Conservation (phyloP, 30 jellyfish, hydroid and myxozoan genomes). For the Turritopsis dohrnii region DNA sequence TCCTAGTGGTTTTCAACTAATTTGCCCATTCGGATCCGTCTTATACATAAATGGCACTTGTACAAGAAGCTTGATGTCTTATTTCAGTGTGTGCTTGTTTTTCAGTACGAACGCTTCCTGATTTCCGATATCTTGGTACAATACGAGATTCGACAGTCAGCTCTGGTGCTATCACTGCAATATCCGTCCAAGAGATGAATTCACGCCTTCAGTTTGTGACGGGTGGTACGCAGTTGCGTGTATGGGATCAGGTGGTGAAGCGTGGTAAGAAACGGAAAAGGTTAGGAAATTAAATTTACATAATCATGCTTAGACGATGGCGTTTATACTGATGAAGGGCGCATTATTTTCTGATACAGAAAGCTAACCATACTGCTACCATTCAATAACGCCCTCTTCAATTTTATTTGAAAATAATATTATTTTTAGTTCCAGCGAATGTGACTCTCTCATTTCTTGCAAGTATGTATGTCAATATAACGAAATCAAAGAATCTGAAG, state of each 20-base stretch:
- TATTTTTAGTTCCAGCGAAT: slow-evolving; percentile 56
- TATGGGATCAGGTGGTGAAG: slow-evolving; percentile 55
- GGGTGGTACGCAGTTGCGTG: slow-evolving; percentile 79
- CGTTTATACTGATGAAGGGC: no score
- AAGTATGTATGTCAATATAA: slow-evolving; percentile 61
- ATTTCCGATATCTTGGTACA: slow-evolving; percentile 76
- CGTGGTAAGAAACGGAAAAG: slow-evolving; percentile 26
- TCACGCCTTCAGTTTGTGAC: slow-evolving; percentile 46
- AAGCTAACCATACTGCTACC: no score
- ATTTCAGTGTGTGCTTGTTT: not conserved
- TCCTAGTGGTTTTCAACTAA: no score
- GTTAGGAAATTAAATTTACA: not conserved
- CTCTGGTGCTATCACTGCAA: slow-evolving; percentile 27
- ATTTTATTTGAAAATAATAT: no score
- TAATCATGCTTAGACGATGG: no score
- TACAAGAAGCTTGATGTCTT: not conserved
- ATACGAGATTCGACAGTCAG: slow-evolving; percentile 42
- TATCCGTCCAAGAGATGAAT: slow-evolving; percentile 17
- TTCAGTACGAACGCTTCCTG: slow-evolving; percentile 78
- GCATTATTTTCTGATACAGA: no score
- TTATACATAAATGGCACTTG: not conserved
- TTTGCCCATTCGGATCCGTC: no score
- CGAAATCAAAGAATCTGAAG: slow-evolving; percentile 59
- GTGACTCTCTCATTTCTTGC: slow-evolving; percentile 63
- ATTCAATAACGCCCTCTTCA: no score